These are phyloP conservation scores for Lipotes vexillifer DNA, from an alignment of 2,113 vertebrate species.

Conservation along the genomic window DNA sequence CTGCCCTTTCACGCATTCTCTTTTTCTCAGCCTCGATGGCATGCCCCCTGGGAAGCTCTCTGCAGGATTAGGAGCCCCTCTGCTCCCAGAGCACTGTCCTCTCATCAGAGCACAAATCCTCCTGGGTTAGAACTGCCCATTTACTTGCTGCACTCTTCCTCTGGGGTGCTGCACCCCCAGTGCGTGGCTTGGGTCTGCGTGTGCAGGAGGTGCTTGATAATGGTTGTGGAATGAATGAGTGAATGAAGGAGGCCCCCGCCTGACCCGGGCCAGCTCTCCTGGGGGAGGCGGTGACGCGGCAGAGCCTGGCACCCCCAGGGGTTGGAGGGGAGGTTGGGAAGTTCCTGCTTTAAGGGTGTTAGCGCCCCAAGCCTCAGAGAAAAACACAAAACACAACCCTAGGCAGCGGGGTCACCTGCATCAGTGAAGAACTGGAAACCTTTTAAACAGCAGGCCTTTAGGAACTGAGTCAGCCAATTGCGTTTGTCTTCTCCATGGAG, in stretches of 20 bases:
- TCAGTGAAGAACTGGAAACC: not conserved
- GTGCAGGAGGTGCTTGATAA: not conserved
- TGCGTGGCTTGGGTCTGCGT: not conserved
- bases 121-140: not conserved
- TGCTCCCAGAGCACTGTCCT: not conserved
- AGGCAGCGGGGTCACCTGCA: not conserved
- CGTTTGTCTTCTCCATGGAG: not conserved
- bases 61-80: not conserved
- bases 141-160: not conserved
- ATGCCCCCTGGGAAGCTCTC: not conserved
- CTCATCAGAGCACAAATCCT: not conserved
- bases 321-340: not conserved
- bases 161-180: fast-evolving
- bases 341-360: not conserved
- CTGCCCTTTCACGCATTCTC: not conserved
- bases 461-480: not conserved
- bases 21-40: not conserved
- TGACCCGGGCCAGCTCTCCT: not conserved
- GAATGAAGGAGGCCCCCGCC: not conserved
- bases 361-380: not conserved
- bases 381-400: not conserved
- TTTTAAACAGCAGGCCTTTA: not conserved
- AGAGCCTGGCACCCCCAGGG: not conserved
- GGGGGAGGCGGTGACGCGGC: not conserved
- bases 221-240: not conserved